Evolutionary conservation across 2,888 invertebrate genomes (phyloP).

Genomic region (Deroplatys truncata): DNA sequence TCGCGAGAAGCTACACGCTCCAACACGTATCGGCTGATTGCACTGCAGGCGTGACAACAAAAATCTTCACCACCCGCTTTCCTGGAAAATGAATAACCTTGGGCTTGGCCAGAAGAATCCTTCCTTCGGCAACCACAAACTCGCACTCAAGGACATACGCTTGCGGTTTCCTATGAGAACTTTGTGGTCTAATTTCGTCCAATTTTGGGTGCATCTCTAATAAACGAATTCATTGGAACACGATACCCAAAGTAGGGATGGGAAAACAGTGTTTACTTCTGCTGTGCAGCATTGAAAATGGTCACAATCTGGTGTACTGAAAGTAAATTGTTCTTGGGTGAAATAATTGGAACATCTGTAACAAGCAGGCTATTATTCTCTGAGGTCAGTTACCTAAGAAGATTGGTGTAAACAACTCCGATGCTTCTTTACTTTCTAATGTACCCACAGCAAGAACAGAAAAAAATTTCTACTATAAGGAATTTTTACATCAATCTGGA

Average conservation of each 20-base stretch:
- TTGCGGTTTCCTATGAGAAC: background rate
- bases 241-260: background rate
- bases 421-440: too few relatives aligned
- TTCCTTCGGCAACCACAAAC: background rate
- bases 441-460: too few relatives aligned
- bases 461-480: too few relatives aligned
- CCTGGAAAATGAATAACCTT: background rate
- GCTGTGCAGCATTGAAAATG: too few relatives aligned
- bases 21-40: background rate
- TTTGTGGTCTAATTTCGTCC: background rate
- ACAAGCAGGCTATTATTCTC: too few relatives aligned
- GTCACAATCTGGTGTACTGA: too few relatives aligned
- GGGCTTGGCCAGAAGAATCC: background rate
- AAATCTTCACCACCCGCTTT: background rate
- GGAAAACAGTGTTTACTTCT: too few relatives aligned
- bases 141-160: background rate
- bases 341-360: too few relatives aligned
- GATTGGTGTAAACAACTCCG: too few relatives aligned
- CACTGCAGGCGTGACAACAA: background rate
- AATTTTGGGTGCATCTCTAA: background rate
- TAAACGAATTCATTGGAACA: background rate
- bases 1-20: background rate
- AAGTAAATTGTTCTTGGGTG: too few relatives aligned
- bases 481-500: too few relatives aligned
- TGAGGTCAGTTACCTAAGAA: too few relatives aligned